Base-by-base conservation (phyloP, 2,797 vertebrate species). In the Malurus leucopterus region DNA sequence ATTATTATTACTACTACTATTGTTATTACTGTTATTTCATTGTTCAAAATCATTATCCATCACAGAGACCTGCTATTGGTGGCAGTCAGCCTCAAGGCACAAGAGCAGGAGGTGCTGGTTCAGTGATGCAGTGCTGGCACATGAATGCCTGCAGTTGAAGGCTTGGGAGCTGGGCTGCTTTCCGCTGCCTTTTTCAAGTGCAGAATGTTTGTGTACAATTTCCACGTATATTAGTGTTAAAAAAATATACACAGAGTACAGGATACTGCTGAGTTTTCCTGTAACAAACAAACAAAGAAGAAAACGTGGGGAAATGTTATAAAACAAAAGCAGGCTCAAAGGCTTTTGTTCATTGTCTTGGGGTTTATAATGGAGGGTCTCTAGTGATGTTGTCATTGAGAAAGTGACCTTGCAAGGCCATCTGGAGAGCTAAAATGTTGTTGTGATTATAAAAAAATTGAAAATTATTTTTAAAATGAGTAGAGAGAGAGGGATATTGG, bases 21-120 rank as follows among this genome's bases (percentile, higher is more conserved):
- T 62, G 27, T 75, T 32, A 19, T 41, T 59, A 11, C n/a, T 64
- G 5, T 47, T 84, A 65, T 90, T 36, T 19, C 62, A 12, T 71
- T 77, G 44, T 61, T 78, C 36, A 65, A 53, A 92, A 72, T 83
- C 21, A 27, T 92, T 94, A 89, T 87, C 81, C 23, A 0, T 95
- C 82, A 88, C 50, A 58, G 68, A 90, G 54, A 61, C 40, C 29
- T 90, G 57, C 88, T 94, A 49, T 89, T 26, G 15, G 29, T 95
- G 91, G 30, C 55, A 80, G 64, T 92, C 50, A 73, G 68, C 77
- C 80, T 88, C 38, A 15, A 90, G 86, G 91, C 84, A 92, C 1
- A 4, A 70, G 54, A 70, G 41, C 9, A 41, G 32, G 55, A 79
- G 91, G 18, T 80, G 49, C 86, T 83, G 36, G 19, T 85, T 94